phyloP scores from a whole-genome alignment of 2,113 vertebrate genomes.

The Perccottus glenii region DNA sequence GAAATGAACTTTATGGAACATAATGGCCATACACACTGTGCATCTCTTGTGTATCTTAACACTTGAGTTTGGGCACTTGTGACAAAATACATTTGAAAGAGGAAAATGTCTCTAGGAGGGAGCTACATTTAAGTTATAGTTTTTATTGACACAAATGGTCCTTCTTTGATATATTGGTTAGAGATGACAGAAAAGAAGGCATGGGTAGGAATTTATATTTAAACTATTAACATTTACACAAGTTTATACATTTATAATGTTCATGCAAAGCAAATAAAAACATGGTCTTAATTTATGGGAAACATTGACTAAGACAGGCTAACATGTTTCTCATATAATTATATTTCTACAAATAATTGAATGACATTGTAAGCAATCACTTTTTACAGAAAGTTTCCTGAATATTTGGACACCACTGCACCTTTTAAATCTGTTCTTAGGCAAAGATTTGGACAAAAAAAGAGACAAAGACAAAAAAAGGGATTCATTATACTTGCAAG shows the following conservation, averaged over 20 bases:
- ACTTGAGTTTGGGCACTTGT: conserved; percentile 77
- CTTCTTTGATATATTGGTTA: conserved; percentile 45
- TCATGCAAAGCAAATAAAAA: conserved; percentile 36
- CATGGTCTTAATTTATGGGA: conserved; percentile 35
- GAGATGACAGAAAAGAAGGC: conserved; percentile 27
- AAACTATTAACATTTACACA: conserved; percentile 28
- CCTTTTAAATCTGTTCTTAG: conserved; percentile 4
- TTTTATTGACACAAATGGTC: conserved; percentile 19
- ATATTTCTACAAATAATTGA: conserved; percentile 34
- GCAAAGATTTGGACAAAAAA: not conserved
- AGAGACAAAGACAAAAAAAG: not conserved
- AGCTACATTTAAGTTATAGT: conserved; percentile 56
- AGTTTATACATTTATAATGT: conserved; percentile 23
- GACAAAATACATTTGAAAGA: conserved; percentile 65
- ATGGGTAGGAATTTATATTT: conserved; percentile 32
- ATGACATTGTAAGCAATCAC: conserved; percentile 8
- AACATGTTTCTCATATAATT: not conserved
- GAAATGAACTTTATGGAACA: conserved; percentile 17
- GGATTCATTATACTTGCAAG: not conserved
- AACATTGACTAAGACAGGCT: conserved; percentile 42
- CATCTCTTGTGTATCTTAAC: conserved; percentile 24
- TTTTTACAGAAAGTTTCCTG: conserved; percentile 1
- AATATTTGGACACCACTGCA: conserved; percentile 30
- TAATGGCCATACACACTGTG: not conserved
- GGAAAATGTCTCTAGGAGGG: conserved; percentile 40